These are phyloP conservation scores for Porites lutea DNA, from an alignment of 64 coral and sea anemone species.

Conservation along the genomic window DNA sequence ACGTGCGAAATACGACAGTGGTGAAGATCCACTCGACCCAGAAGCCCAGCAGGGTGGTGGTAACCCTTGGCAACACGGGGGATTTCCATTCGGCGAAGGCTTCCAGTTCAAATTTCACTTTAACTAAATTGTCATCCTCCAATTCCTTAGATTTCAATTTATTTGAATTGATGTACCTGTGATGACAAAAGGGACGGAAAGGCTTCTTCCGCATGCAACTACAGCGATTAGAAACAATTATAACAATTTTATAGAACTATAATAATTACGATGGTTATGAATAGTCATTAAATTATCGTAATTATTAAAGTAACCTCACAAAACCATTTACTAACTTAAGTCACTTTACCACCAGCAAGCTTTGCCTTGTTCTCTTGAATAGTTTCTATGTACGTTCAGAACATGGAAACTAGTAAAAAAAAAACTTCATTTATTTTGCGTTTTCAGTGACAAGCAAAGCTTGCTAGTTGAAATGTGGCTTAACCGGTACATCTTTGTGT, in stretches of 20 bases:
- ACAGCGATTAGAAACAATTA: background rate
- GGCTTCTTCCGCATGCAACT: background rate
- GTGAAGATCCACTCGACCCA: conserved; percentile 96
- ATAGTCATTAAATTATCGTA: no score
- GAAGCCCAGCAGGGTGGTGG: conserved; percentile 92
- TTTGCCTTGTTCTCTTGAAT: no score
- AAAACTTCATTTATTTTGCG: no score
- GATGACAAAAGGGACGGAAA: background rate
- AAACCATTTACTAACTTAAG: no score
- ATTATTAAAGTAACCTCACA: no score
- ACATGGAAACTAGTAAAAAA: no score
- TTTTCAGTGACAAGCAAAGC: no score
- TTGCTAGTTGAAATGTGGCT: no score
- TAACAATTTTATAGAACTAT: background rate
- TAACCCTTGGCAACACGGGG: conserved; percentile 76
- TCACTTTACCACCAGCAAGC: no score
- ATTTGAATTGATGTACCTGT: background rate
- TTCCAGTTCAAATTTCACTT: conserved; percentile 99
- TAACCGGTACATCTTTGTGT: no score
- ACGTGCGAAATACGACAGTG: conserved; percentile 93
- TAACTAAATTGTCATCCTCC: conserved; percentile 42
- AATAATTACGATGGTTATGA: no score
- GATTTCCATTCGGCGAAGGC: conserved; percentile 86
- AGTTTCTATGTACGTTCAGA: no score
- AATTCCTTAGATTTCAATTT: background rate